These are phyloP conservation scores for Phylloscopus collybita DNA, from an alignment of 2,797 vertebrate genomes.

Conservation along the genomic window DNA sequence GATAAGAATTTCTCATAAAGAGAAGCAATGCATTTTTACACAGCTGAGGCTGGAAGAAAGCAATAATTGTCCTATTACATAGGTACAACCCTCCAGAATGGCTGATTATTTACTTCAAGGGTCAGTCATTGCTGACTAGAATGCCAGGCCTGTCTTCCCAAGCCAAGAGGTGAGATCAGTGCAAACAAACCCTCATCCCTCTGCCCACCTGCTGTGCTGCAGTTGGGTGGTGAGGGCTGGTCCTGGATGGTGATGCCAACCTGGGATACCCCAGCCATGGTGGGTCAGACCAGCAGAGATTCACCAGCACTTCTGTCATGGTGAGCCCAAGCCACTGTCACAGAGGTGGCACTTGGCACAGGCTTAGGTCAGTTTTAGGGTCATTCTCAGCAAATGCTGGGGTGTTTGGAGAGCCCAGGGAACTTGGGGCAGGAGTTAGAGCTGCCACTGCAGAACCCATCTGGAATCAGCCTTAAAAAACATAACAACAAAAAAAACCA, in stretches of 20 bases:
- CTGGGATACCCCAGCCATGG: rapidly evolving
- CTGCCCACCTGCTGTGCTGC: background rate
- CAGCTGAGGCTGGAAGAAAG: background rate
- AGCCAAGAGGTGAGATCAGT: background rate
- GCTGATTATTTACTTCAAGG: constrained; percentile 33
- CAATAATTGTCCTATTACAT: constrained; percentile 17
- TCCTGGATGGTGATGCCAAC: background rate
- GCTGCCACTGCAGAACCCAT: background rate
- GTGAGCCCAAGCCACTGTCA: background rate
- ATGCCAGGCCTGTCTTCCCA: background rate
- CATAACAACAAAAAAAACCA: rapidly evolving
- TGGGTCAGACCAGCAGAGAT: background rate
- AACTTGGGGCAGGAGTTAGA: background rate
- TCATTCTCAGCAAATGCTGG: background rate
- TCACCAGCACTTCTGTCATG: background rate
- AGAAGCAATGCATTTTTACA: constrained; percentile 10
- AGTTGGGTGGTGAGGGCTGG: background rate
- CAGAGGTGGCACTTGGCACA: background rate
- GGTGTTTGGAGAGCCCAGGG: background rate
- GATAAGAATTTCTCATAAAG: constrained; percentile 47
- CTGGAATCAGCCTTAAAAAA: background rate
- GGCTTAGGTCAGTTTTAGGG: background rate
- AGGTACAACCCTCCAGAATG: background rate
- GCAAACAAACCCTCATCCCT: background rate
- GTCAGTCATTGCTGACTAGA: background rate